Conservation (phyloP, 1,140 invertebrate species). For the Oscheius sp. region DNA sequence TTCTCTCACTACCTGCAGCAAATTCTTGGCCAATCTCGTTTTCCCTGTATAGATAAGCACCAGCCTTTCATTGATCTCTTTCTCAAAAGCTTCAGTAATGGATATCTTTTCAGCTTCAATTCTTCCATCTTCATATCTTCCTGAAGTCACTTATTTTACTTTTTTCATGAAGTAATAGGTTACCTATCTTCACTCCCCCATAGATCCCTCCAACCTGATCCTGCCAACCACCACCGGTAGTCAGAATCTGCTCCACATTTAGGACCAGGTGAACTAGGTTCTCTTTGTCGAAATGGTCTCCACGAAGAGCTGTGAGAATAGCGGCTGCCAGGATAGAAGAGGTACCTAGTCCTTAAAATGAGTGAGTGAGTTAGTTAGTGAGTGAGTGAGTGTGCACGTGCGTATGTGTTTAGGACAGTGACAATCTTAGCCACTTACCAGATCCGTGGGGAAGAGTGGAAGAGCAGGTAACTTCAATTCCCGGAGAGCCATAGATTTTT, state of each 20-base stretch:
- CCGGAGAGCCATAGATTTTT: not conserved
- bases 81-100: constrained; percentile 5
- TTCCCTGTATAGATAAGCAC: constrained; percentile 50
- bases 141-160: constrained; percentile 18
- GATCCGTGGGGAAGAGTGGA: constrained; percentile 48
- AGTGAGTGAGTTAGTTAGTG: too few species aligned
- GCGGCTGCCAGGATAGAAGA: constrained; percentile 12
- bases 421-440: too few species aligned
- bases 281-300: constrained; percentile 16
- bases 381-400: too few species aligned
- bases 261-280: constrained; percentile 36
- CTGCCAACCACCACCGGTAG: constrained; percentile 53
- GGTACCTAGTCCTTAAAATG: constrained; percentile 17
- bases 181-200: constrained; percentile 32
- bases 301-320: constrained; percentile 34
- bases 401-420: too few species aligned
- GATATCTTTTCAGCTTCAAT: constrained; percentile 7
- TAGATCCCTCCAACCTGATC: constrained; percentile 49
- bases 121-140: constrained; percentile 8
- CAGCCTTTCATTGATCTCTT: constrained; percentile 38
- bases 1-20: constrained; percentile 34
- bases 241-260: constrained; percentile 49
- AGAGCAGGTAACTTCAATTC: not conserved
- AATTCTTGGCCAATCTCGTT: constrained; percentile 50
- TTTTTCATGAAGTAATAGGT: not conserved